Conservation (phyloP, 2,888 invertebrate species). For the Yponomeuta evonymella region DNA sequence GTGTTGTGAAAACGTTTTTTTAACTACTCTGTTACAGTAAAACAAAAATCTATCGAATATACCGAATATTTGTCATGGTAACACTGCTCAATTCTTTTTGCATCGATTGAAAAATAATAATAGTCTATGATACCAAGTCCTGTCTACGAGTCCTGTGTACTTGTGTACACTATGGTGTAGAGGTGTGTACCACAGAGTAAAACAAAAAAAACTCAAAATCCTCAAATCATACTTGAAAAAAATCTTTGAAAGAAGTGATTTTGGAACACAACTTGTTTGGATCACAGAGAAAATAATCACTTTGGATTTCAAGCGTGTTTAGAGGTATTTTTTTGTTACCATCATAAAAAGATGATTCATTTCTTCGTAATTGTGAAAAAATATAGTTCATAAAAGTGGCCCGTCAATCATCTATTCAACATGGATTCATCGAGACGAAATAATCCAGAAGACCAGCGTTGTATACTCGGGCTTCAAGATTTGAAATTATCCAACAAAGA, state of each 20-base stretch:
- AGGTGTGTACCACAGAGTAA: neutral
- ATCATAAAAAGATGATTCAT: conserved; percentile 32
- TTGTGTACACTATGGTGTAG: no score
- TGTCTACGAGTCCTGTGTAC: no score
- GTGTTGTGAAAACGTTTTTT: no score
- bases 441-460: conserved; percentile 62
- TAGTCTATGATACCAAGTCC: no score
- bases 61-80: no score
- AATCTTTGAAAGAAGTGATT: neutral
- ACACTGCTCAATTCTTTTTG: no score
- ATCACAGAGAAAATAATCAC: no score
- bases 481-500: conserved; percentile 71
- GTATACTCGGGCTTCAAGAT: conserved; percentile 69
- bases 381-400: neutral
- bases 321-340: neutral
- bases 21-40: no score
- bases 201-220: neutral
- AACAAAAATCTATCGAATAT: no score
- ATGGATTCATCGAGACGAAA: conserved; percentile 66
- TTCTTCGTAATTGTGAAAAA: conserved; percentile 1
- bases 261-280: conserved; percentile 3
- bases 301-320: conserved; percentile 8
- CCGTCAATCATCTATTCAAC: neutral
- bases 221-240: neutral
- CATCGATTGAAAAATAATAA: no score